Evolutionary conservation across 2,113 vertebrate species (phyloP), one percentile per base, ranked within the genome.

Genomic region (Oxygymnocypris stewartii): DNA sequence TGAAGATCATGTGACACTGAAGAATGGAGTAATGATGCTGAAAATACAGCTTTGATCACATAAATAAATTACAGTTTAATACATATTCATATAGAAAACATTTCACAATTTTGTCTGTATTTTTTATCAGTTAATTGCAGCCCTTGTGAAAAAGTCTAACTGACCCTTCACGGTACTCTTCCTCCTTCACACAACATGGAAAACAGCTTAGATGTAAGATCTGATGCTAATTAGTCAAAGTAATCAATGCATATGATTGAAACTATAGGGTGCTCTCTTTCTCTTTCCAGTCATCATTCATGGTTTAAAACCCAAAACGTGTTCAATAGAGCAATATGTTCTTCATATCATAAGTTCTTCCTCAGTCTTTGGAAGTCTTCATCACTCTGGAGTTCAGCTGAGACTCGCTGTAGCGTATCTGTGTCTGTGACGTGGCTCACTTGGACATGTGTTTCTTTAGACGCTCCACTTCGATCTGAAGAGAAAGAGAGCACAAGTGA

Each of bases 391-490:
- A 23, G 16, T 47, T n/a, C 4, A 3, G 6, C 20, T 65, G 8
- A 49, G 80, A 49, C 2, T 31, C n/a, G 2, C 23, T 2, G 20
- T 40, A 16, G 18, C 16, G 18, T 63, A 42, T 63, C 2, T 65
- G 79, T 65, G 1, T 71, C 31, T 57, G n/a, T 51, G 25, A 31
- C 2, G n/a, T 42, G 57, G 25, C 16, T 97, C 94, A 97, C 92
- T 99, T 99, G 87, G 96, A 96, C 95, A 99, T 95, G 94, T 93
- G 95, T 94, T 98, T 99, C 96, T 98, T 99, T 92, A 99, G 96
- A 79, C 95, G 96, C 84, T 98, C 96, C 84, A 99, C 96, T 91
- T 99, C 98, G 94, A 99, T 97, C 97, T 99, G 81, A 79, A 57
- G 69, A 8, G 40, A 76, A 87, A n/a, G 54, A 44, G 80, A 87